Evolutionary conservation across 2,113 vertebrate genomes (phyloP), one percentile per base, ranked within the genome.

Genomic region (Amphiprion ocellaris): DNA sequence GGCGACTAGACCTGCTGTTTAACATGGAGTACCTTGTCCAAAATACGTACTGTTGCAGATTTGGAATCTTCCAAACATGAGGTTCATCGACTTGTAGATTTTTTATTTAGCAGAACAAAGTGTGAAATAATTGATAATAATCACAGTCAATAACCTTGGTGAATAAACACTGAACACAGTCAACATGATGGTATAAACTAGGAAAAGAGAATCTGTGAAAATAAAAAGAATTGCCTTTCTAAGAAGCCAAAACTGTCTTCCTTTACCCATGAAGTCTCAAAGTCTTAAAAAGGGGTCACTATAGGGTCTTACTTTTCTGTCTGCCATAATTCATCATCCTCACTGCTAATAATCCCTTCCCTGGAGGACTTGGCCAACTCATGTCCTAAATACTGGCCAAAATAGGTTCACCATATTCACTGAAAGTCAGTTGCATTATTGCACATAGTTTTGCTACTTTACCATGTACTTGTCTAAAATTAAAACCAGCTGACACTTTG

Each of bases 261-360:
- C 21, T 21, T 30, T 30, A 19, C 10, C n/a, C 3, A 24, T 10
- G 14, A 39, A 55, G 10, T 70, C 53, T 69, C 30, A 69, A 39
- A 55, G 10, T 70, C 53, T 69, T 39, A 69, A 71, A 66, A 54
- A 26, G 4, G 28, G 24, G 70, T 75, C 41, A 60, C 8, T 24
- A 16, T 46, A 66, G 69, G 55, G 50, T 77, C 67, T 65, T 67
- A 53, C 55, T 79, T 83, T 74, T 33, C 66, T 82, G 4, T 67
- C 41, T 85, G 69, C 69, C 62, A 77, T 28, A 56, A 78, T 68
- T 75, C 63, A 87, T 77, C 62, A 60, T 55, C 50, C 53, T 69
- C 55, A 66, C 50, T 46, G 10, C 49, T 62, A 55, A 62, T 54
- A 12, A 54, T 50, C 44, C 17, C 26, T n/a, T 68, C 60, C 54